Percentiles rank a stretch among this genome's conserved stretches.
Evolutionary conservation across 2,113 vertebrate species (phyloP).

Genomic region (Cariama cristata): DNA sequence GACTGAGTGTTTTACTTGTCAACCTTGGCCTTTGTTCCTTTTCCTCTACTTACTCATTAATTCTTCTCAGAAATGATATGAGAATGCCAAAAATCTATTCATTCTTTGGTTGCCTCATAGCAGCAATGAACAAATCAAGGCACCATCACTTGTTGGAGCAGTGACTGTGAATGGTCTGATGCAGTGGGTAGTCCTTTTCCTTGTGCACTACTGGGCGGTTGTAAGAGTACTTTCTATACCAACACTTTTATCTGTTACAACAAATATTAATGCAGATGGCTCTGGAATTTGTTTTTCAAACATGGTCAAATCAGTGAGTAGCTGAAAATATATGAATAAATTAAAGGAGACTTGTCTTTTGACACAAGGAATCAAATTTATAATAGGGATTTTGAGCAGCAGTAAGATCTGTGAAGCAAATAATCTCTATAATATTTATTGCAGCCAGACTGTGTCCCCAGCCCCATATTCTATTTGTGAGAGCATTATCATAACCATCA

Average conservation of each 20-base stretch:
- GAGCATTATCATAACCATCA: neutral
- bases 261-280: neutral
- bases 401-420: neutral
- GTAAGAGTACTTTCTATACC: neutral
- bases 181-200: neutral
- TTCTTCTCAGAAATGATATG: neutral
- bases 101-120: neutral
- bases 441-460: neutral
- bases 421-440: neutral
- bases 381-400: neutral
- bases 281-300: neutral
- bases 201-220: neutral
- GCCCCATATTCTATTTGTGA: neutral
- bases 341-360: neutral
- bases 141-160: neutral
- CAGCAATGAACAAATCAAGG: neutral
- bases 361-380: neutral
- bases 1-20: neutral
- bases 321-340: neutral
- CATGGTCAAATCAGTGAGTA: neutral
- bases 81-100: neutral
- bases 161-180: neutral
- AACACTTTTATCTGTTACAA: neutral
- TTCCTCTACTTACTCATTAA: neutral
- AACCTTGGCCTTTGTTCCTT: neutral